These are phyloP conservation scores for Trachelus iudaicus DNA, from an alignment of 2,888 invertebrate species.

Conservation along the genomic window DNA sequence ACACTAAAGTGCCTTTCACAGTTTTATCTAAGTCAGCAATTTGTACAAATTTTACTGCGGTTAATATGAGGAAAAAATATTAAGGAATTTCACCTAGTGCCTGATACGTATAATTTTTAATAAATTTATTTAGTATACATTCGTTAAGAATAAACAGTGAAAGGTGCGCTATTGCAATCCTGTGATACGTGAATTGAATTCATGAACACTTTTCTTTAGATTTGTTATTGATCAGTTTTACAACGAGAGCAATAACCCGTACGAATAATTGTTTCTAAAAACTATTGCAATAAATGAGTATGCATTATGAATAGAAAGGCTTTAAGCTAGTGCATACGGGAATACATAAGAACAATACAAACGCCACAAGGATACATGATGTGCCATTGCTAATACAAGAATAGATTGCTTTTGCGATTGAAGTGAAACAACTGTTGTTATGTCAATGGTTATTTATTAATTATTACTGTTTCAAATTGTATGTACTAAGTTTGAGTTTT, in stretches of 20 bases:
- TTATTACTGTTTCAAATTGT: not conserved
- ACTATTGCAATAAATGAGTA: not conserved
- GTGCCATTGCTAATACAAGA: not conserved
- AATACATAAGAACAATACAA: not conserved
- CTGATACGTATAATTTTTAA: conserved; percentile 16
- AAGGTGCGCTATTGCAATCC: conserved; percentile 3
- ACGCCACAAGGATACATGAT: not conserved
- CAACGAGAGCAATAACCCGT: not conserved
- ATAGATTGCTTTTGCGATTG: not conserved
- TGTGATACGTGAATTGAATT: conserved; percentile 6
- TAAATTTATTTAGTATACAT: conserved; percentile 1
- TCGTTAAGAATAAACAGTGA: not conserved
- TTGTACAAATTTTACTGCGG: conserved; percentile 18
- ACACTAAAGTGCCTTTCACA: conserved; percentile 37
- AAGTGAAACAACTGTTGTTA: not conserved
- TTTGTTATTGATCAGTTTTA: not conserved
- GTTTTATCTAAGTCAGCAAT: conserved; percentile 24
- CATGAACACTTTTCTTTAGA: not conserved
- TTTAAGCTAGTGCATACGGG: not conserved
- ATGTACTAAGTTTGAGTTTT: not conserved
- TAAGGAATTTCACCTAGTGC: conserved; percentile 18
- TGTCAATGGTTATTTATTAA: not conserved
- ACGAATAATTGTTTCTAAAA: not conserved
- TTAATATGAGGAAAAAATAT: not conserved
- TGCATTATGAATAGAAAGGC: not conserved